These are phyloP conservation scores for Dunckerocampus dactyliophorus DNA, from an alignment of 2,113 vertebrate genomes.

Conservation along the genomic window DNA sequence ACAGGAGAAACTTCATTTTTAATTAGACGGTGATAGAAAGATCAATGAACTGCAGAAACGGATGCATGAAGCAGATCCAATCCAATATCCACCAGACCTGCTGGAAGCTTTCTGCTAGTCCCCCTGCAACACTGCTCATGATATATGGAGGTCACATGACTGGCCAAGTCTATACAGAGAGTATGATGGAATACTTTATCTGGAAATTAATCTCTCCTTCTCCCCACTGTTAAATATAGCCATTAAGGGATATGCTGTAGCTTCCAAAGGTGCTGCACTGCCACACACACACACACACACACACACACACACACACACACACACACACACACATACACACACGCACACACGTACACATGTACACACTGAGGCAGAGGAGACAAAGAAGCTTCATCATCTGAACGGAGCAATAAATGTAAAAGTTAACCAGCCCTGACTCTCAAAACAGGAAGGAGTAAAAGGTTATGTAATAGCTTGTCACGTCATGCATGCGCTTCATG, in stretches of 20 bases:
- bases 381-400: not conserved
- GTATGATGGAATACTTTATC: not conserved
- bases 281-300: not conserved
- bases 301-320: not conserved
- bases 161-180: not conserved
- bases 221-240: constrained; percentile 24
- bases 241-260: constrained; percentile 10
- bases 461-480: not conserved
- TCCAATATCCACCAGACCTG: not conserved
- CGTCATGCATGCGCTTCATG: too few relatives aligned
- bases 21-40: constrained; percentile 50
- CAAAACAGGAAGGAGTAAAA: not conserved
- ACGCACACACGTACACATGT: not conserved
- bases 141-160: constrained; percentile 10
- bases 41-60: constrained; percentile 10
- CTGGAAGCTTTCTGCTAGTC: not conserved
- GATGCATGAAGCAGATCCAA: not conserved
- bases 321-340: not conserved
- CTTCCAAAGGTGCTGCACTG: constrained; percentile 15
- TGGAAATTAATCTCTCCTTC: constrained; percentile 14
- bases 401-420: not conserved
- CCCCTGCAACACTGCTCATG: not conserved
- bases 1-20: constrained; percentile 25
- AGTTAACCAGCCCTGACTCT: not conserved
- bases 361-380: not conserved